These are phyloP conservation scores for Polypedilum pembai DNA, from an alignment of 1,140 invertebrate genomes.

Conservation along the genomic window DNA sequence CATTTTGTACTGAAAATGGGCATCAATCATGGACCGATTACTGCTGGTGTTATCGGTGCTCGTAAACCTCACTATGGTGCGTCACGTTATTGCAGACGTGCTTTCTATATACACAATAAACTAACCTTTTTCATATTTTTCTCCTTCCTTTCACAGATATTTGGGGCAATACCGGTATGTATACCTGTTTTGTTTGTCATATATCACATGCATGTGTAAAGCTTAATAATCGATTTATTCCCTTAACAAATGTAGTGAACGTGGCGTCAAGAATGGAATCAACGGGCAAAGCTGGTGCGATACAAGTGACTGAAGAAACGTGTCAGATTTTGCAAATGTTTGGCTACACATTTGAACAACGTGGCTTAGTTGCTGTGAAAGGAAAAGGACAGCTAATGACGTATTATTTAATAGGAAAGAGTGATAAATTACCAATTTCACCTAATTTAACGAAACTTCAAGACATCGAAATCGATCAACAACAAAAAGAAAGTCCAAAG, in stretches of 20 bases:
- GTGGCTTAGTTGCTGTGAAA: constrained; percentile 86
- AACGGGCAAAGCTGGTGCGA: constrained; percentile 88
- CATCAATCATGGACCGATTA: constrained; percentile 92
- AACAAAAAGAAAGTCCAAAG: constrained; percentile 36
- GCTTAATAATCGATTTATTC: background rate
- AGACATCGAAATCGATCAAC: constrained; percentile 40
- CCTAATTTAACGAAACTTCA: constrained; percentile 38
- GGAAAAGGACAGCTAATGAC: constrained; percentile 94
- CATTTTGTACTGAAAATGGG: constrained; percentile 92
- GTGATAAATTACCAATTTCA: constrained; percentile 39
- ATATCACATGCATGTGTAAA: background rate
- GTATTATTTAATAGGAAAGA: constrained; percentile 78
- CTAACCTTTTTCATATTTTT: background rate
- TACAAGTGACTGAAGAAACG: constrained; percentile 92
- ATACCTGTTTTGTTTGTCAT: background rate
- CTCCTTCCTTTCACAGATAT: constrained; percentile 4
- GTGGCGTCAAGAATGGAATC: constrained; percentile 94
- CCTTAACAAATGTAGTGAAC: constrained; percentile 73
- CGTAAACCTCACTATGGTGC: constrained; percentile 94
- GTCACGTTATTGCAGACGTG: constrained; percentile 47
- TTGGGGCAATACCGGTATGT: constrained; percentile 9
- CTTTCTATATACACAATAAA: background rate
- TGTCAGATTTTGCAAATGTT: constrained; percentile 76
- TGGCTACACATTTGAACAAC: constrained; percentile 83
- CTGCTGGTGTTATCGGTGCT: constrained; percentile 89